Conservation (phyloP, 2,113 vertebrate species). For the Platanista minor region DNA sequence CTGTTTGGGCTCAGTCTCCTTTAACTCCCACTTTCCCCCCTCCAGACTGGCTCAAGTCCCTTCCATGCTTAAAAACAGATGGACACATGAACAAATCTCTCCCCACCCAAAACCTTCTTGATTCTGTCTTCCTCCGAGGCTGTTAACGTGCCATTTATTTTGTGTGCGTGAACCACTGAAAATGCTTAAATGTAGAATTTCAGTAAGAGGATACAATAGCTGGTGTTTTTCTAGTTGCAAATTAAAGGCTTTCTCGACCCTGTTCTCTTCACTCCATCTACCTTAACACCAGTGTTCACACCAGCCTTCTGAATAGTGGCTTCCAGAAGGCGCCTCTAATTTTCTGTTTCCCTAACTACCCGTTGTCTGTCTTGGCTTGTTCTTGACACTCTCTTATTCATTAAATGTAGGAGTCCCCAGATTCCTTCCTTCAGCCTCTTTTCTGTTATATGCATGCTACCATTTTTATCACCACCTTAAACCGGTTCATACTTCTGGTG, state of each 20-base stretch:
- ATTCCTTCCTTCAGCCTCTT: neutral
- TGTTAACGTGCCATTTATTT: rapidly evolving
- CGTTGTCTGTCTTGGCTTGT: neutral
- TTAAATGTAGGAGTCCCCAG: rapidly evolving
- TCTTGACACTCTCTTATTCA: neutral
- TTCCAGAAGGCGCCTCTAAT: neutral
- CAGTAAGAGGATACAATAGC: neutral
- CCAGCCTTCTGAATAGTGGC: neutral
- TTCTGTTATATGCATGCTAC: rapidly evolving
- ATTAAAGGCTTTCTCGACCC: neutral
- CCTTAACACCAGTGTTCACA: neutral
- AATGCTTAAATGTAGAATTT: neutral
- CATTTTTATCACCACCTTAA: neutral
- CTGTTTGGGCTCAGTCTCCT: neutral
- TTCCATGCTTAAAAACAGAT: neutral
- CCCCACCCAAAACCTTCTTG: rapidly evolving
- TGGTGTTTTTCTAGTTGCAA: neutral
- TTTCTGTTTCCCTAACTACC: neutral
- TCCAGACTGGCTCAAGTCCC: neutral
- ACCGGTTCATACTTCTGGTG: rapidly evolving
- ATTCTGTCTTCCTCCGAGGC: neutral
- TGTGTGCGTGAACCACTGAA: too few species aligned
- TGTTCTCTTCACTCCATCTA: neutral
- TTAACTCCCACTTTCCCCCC: neutral
- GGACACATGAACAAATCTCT: neutral